These are phyloP conservation scores for Heliconius ismenius DNA, from an alignment of 2,888 invertebrate species.

Conservation along the genomic window DNA sequence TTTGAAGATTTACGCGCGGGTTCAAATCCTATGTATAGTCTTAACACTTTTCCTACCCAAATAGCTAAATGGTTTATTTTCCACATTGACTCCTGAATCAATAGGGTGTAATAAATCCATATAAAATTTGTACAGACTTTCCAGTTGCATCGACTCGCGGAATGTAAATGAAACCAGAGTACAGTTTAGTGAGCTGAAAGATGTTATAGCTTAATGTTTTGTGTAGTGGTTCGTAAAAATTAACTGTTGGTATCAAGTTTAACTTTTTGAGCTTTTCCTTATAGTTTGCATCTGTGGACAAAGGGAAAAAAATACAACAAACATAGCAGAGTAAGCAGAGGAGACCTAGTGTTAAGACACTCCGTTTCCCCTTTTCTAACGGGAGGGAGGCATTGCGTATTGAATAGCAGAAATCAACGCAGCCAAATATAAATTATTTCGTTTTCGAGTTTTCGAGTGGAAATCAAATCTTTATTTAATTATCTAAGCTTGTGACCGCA, in stretches of 20 bases:
- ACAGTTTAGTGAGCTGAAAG: slow-evolving; percentile 7
- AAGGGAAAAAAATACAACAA: too few relatives aligned
- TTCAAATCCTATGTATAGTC: too few relatives aligned
- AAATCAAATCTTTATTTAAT: too few relatives aligned
- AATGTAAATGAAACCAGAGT: slow-evolving; percentile 1
- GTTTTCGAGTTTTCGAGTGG: neutral
- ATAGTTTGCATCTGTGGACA: too few relatives aligned
- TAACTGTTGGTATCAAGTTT: neutral
- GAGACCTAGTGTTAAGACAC: too few relatives aligned
- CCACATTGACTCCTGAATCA: neutral
- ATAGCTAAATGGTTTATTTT: neutral
- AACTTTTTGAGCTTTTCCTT: neutral
- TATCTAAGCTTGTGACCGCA: too few relatives aligned
- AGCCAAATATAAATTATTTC: neutral
- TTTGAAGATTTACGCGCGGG: too few relatives aligned
- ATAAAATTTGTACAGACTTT: neutral
- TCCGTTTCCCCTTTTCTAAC: neutral
- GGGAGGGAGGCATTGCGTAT: neutral
- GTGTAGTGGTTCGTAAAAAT: slow-evolving; percentile 6
- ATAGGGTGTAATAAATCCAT: neutral
- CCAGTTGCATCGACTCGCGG: neutral
- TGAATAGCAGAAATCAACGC: neutral
- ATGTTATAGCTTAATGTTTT: neutral
- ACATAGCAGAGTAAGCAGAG: too few relatives aligned
- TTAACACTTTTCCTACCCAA: too few relatives aligned